Conservation (phyloP, 2,113 vertebrate species). For the Brachyistius frenatus region DNA sequence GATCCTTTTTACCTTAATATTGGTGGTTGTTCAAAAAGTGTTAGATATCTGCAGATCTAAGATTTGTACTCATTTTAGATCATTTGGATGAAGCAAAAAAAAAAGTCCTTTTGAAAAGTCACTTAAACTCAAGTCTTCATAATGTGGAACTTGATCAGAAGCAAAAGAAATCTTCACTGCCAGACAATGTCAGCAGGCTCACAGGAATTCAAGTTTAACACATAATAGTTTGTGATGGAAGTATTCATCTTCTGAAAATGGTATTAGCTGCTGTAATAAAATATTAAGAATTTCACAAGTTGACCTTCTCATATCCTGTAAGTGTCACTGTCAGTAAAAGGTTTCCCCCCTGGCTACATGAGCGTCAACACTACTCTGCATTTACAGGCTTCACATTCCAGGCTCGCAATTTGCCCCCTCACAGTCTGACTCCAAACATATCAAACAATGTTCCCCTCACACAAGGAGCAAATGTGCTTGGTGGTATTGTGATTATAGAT, state of each 20-base stretch:
- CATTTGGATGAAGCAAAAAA: neutral
- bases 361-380: conserved; percentile 42
- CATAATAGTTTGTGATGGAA: neutral
- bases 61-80: neutral
- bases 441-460: conserved; percentile 5
- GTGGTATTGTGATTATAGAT: conserved; percentile 56
- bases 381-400: conserved; percentile 68
- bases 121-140: neutral
- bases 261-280: conserved; percentile 12
- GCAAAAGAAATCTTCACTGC: neutral
- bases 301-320: conserved; percentile 65
- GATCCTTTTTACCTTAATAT: too few species aligned
- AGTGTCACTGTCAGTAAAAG: conserved; percentile 57
- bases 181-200: neutral
- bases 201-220: conserved; percentile 13
- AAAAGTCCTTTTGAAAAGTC: conserved; percentile 1
- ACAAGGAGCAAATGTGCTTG: conserved; percentile 25
- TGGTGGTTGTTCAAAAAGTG: too few species aligned
- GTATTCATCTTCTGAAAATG: conserved; percentile 27
- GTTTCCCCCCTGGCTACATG: conserved; percentile 53
- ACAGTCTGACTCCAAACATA: conserved; percentile 30
- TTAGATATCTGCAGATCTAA: too few species aligned
- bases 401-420: conserved; percentile 37
- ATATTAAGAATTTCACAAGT: conserved; percentile 38
- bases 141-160: conserved; percentile 3